phyloP scores from a whole-genome alignment of 2,113 vertebrate species.

The Rhinoderma darwinii region DNA sequence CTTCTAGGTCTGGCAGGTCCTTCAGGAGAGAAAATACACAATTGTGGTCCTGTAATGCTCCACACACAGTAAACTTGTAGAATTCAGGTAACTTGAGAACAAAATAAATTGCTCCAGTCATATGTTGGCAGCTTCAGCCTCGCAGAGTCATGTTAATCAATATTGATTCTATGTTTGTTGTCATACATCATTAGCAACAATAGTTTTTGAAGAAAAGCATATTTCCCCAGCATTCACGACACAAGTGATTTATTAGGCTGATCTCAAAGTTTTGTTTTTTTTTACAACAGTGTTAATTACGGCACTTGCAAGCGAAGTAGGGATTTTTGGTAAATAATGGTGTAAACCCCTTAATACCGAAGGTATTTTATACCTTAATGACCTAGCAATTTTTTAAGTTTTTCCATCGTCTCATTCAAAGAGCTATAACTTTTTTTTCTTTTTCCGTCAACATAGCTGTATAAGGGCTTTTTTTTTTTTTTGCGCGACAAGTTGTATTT shows the following conservation, averaged over 20 bases:
- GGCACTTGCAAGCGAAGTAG: not conserved
- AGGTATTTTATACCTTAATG: too few relatives aligned
- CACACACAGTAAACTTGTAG: not conserved
- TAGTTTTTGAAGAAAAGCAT: constrained; percentile 49
- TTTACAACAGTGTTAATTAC: not conserved
- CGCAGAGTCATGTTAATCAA: constrained; percentile 46
- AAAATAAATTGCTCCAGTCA: constrained; percentile 48
- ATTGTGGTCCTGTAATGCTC: not conserved
- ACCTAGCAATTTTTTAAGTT: too few relatives aligned
- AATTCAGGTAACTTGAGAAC: not conserved
- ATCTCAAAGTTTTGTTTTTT: not conserved
- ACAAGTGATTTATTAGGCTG: constrained; percentile 34
- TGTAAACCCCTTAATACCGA: too few relatives aligned
- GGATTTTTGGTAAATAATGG: not conserved
- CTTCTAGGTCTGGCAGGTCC: not conserved
- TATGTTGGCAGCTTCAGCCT: not conserved
- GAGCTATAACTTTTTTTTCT: too few relatives aligned
- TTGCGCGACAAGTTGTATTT: too few relatives aligned
- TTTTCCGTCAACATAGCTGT: too few relatives aligned
- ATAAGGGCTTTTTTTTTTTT: too few relatives aligned
- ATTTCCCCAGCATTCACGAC: constrained; percentile 26
- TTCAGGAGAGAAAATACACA: not conserved
- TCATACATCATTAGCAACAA: constrained; percentile 57
- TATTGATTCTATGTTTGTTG: constrained; percentile 55
- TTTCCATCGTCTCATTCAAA: too few relatives aligned